Percentiles rank a stretch among this genome's conserved stretches.
These are phyloP conservation scores for Dicranocentrus wangi DNA, from an alignment of 2,888 invertebrate genomes.

Conservation along the genomic window DNA sequence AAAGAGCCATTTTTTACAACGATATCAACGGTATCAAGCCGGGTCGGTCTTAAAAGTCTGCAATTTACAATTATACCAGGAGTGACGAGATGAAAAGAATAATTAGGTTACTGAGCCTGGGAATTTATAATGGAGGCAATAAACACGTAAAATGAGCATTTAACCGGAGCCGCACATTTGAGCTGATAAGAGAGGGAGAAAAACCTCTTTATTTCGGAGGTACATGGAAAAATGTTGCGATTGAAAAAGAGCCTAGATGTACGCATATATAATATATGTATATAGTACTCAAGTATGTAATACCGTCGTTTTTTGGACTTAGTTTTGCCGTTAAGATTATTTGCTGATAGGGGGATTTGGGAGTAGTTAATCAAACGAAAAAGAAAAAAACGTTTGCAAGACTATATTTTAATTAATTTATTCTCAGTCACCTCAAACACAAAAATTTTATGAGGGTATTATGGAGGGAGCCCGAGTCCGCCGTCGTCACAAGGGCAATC, in stretches of 20 bases:
- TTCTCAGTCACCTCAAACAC: not conserved
- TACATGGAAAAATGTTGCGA: slow-evolving; percentile 3
- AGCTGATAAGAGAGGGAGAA: too few species aligned
- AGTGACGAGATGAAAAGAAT: slow-evolving; percentile 56
- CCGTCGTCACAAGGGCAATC: too few species aligned
- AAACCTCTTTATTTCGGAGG: too few species aligned
- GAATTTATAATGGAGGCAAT: slow-evolving; percentile 53
- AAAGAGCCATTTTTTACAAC: slow-evolving; percentile 34
- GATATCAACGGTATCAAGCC: too few species aligned
- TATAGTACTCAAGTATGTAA: not conserved
- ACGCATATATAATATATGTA: too few species aligned
- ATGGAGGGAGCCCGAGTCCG: too few species aligned
- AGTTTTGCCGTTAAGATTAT: slow-evolving; percentile 8
- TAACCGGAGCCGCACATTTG: slow-evolving; percentile 46
- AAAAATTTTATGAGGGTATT: too few species aligned
- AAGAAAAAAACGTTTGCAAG: slow-evolving; percentile 39
- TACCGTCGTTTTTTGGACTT: slow-evolving; percentile 10
- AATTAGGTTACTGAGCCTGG: slow-evolving; percentile 52
- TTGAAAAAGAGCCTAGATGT: slow-evolving; percentile 38
- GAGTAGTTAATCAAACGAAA: slow-evolving; percentile 22
- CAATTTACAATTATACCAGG: slow-evolving; percentile 9
- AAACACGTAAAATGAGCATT: slow-evolving; percentile 59
- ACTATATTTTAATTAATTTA: slow-evolving; percentile 48
- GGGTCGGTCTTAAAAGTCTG: too few species aligned
- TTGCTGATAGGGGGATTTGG: slow-evolving; percentile 17